Evolutionary conservation across 2,113 vertebrate species (phyloP).

Genomic region (Nothobranchius kuhntae): DNA sequence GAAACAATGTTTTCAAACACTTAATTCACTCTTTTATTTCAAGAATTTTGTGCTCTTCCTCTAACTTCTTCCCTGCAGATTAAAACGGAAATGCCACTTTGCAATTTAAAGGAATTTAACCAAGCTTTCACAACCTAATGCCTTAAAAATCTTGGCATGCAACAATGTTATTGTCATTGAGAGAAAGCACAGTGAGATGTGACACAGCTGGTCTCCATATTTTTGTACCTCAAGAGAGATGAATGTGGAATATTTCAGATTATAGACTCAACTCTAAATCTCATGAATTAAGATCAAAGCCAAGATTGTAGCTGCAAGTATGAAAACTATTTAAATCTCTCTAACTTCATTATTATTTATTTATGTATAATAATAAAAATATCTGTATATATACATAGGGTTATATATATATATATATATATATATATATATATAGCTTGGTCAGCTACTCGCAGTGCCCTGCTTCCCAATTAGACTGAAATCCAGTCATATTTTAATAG

Average conservation of each 20-base stretch:
- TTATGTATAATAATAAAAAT: too few species aligned
- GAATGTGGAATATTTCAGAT: neutral
- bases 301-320: too few species aligned
- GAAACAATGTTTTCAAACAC: neutral
- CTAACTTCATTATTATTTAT: too few species aligned
- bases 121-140: constrained; percentile 5
- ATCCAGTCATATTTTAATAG: too few species aligned
- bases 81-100: constrained; percentile 12
- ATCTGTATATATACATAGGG: too few species aligned
- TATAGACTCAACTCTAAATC: constrained; percentile 4
- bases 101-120: constrained; percentile 13
- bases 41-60: neutral
- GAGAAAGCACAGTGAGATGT: constrained; percentile 14
- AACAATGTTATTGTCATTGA: neutral
- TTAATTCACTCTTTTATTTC: neutral
- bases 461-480: too few species aligned
- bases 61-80: constrained; percentile 9
- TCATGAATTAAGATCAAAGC: too few species aligned
- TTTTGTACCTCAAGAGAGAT: neutral
- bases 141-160: too few species aligned
- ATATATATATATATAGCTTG: too few species aligned
- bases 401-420: too few species aligned
- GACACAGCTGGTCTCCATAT: neutral
- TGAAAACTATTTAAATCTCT: too few species aligned
- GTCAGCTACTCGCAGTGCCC: too few species aligned